Evolutionary conservation across 2,888 invertebrate species (phyloP).

Genomic region (Melanophora roralis): DNA sequence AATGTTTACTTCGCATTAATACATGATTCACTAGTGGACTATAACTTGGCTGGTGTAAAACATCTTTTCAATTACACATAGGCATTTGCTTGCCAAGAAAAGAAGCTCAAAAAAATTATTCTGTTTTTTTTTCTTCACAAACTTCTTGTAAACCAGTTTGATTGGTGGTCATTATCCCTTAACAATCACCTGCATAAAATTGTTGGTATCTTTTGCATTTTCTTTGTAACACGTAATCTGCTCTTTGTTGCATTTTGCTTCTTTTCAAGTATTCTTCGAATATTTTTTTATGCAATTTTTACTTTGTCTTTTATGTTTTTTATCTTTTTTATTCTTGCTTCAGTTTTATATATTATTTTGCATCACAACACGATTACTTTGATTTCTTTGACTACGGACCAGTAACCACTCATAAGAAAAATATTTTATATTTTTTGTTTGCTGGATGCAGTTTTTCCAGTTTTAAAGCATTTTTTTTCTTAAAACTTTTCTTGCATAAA

Average conservation of each 20-base stretch:
- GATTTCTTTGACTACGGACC: conserved; percentile 16
- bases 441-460: conserved; percentile 59
- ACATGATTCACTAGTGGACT: background rate
- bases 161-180: conserved; percentile 56
- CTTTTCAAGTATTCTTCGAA: conserved; percentile 20
- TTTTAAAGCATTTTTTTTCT: conserved; percentile 36
- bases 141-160: conserved; percentile 52
- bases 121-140: background rate
- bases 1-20: too few species aligned
- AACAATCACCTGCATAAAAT: conserved; percentile 45
- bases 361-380: background rate
- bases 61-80: conserved; percentile 23
- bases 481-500: conserved; percentile 31
- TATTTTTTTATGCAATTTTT: conserved; percentile 42
- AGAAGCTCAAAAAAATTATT: background rate
- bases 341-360: conserved; percentile 29
- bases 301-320: background rate
- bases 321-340: conserved; percentile 27
- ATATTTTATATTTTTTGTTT: conserved; percentile 1
- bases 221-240: conserved; percentile 14
- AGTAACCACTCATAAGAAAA: background rate
- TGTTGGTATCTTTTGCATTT: background rate
- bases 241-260: background rate
- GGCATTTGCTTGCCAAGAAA: background rate
- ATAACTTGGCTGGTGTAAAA: background rate